Base-by-base conservation (phyloP, 2,113 vertebrate genomes). In the Beaufortia kweichowensis region DNA sequence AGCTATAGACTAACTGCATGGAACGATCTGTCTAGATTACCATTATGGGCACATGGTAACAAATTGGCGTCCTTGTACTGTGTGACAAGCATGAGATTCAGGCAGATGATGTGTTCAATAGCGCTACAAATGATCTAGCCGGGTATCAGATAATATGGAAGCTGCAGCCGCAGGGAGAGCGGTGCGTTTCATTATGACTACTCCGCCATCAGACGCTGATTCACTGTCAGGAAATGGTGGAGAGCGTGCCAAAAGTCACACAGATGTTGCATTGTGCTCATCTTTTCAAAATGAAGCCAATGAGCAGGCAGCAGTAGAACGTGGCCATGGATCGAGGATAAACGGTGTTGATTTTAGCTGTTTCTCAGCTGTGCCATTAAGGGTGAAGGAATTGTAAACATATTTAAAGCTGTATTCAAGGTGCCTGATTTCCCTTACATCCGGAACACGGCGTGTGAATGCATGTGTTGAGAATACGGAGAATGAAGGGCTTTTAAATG, bases 331-430 rank as follows among this genome's bases (percentile, higher is more conserved):
- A 81, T 28, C 29, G 48, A 85, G 82, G 77, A 87, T 84, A 87
- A 87, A 85, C 63, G 10, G 59, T 53, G 85, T 84, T 87, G 86
- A 88, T 81, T 83, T 74, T 79, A 63, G 77, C 60, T 50, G 81
- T 68, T 82, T 79, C 79, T 82, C 86, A 69, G 82, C 83, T 87
- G 85, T 63, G 48, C 75, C 5, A 35, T 77, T 43, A 55, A 84
- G 68, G 35, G 23, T 7, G 57, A 21, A 43, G 39, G 56, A 21
- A 61, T n/a, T 61, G 55, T 73, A 61, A 73, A 73, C 56, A 43
- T 21, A 61, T 73, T 86, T 86, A 80, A 87, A 77, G 77, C 74
- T 69, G 33, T 70, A 83, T 84, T 83, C 85, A 82, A 82, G 84
- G 70, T 35, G 48, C 41, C 74, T 19, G 64, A 87, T 87, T 88